A percentile compares a stretch with the other conserved stretches of the same genome.
phyloP scores from a whole-genome alignment of 2,797 vertebrate genomes.

The Naso thynnoides region DNA sequence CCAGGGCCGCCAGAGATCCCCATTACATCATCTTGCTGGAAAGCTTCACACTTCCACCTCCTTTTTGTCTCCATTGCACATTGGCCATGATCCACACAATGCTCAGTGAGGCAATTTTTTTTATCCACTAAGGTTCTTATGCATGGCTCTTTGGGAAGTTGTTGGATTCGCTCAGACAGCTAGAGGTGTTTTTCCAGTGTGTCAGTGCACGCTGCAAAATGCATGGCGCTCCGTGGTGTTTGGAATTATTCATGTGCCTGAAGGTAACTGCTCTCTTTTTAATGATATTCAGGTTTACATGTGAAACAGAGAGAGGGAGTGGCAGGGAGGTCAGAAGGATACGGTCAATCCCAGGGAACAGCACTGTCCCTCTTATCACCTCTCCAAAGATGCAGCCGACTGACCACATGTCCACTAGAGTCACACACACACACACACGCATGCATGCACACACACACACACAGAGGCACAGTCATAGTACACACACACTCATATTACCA shows the following conservation, averaged over 20 bases:
- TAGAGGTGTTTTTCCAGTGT: slow-evolving; percentile 23
- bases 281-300: slow-evolving; percentile 1
- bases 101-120: slow-evolving; percentile 26
- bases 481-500: slow-evolving; percentile 33
- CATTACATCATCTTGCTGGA: slow-evolving; percentile 73
- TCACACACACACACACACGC: slow-evolving; percentile 51
- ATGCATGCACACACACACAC: slow-evolving; percentile 42
- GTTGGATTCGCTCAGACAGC: slow-evolving; percentile 31
- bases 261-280: not conserved
- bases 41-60: slow-evolving; percentile 53
- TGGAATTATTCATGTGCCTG: slow-evolving; percentile 4
- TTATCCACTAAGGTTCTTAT: slow-evolving; percentile 50
- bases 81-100: slow-evolving; percentile 47
- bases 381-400: slow-evolving; percentile 99
- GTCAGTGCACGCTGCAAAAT: slow-evolving; percentile 20
- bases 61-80: slow-evolving; percentile 58
- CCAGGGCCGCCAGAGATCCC: slow-evolving; percentile 60
- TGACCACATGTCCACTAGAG: slow-evolving; percentile 99
- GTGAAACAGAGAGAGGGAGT: slow-evolving; percentile 6
- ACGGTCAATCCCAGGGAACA: slow-evolving; percentile 98
- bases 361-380: slow-evolving; percentile 98
- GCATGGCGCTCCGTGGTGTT: slow-evolving; percentile 3
- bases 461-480: slow-evolving; percentile 33
- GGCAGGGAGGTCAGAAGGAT: slow-evolving; percentile 88
- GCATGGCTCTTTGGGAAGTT: slow-evolving; percentile 47